Evolutionary conservation across 2,888 invertebrate species (phyloP).

Genomic region (Yponomeuta cagnagella): DNA sequence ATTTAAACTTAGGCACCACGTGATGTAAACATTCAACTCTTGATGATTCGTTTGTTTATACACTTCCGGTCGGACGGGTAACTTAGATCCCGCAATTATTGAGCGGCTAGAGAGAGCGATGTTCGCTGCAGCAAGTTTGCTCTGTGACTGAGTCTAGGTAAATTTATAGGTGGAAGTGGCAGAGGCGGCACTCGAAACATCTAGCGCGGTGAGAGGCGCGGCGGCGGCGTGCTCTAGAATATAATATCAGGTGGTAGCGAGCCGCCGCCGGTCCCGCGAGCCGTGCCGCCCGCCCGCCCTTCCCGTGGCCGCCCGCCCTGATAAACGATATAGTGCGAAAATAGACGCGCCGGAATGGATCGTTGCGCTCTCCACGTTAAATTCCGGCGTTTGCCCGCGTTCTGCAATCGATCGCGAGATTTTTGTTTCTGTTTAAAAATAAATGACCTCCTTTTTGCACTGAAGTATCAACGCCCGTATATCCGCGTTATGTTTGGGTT

Average conservation of each 20-base stretch:
- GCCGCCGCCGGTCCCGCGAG: constrained; percentile 33
- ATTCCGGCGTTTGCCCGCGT: constrained; percentile 53
- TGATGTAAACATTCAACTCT: constrained; percentile 14
- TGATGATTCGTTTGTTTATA: constrained; percentile 15
- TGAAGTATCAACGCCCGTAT: not conserved
- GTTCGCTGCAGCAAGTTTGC: constrained; percentile 62
- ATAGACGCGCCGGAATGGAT: constrained; percentile 59
- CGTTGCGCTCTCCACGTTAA: constrained; percentile 54
- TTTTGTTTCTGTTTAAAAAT: constrained; percentile 41
- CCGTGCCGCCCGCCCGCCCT: constrained; percentile 30
- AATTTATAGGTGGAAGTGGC: constrained; percentile 60
- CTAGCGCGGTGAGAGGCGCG: constrained; percentile 67
- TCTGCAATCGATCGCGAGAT: constrained; percentile 46
- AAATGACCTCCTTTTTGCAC: constrained; percentile 28
- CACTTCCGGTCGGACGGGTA: constrained; percentile 7
- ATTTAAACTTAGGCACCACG: constrained; percentile 18
- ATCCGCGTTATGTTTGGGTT: not conserved
- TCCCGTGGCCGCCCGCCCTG: constrained; percentile 42
- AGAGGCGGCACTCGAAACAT: constrained; percentile 73
- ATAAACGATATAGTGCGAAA: constrained; percentile 66
- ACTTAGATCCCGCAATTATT: not conserved
- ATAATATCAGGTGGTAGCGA: constrained; percentile 71
- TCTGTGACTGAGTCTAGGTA: constrained; percentile 65
- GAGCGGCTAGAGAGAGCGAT: constrained; percentile 29
- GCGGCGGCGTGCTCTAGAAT: constrained; percentile 73